Percentiles rank a stretch among this genome's conserved stretches.
Evolutionary conservation across 2,888 invertebrate species (phyloP).

Genomic region (Philhelius pedissequus): DNA sequence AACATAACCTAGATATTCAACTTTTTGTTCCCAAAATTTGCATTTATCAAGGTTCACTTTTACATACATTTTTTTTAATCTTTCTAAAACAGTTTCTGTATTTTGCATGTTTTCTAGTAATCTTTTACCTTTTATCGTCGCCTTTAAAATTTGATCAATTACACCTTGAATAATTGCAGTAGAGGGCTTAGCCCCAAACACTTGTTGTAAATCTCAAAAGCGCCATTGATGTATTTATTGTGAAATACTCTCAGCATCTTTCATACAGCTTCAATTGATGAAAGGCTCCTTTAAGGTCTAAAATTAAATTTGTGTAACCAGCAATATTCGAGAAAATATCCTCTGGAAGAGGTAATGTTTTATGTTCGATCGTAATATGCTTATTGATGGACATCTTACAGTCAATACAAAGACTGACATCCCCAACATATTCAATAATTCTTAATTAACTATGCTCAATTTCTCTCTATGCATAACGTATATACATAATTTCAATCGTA

Average conservation of each 20-base stretch:
- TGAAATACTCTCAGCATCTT: neutral
- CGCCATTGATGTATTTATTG: neutral
- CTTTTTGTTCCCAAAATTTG: too few species aligned
- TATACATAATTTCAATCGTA: too few species aligned
- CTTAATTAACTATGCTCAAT: too few species aligned
- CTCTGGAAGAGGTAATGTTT: slow-evolving; percentile 10
- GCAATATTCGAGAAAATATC: neutral
- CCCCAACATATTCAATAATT: too few species aligned
- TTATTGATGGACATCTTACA: slow-evolving; percentile 22
- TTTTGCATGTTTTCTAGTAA: neutral
- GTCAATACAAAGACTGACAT: slow-evolving; percentile 8
- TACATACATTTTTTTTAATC: neutral
- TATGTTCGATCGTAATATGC: slow-evolving; percentile 10
- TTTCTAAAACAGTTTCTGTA: slow-evolving; percentile 5
- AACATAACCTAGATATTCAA: slow-evolving; percentile 9
- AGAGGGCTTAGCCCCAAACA: neutral
- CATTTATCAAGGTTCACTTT: slow-evolving; percentile 8
- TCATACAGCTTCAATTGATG: neutral
- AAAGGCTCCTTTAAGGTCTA: neutral
- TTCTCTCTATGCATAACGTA: too few species aligned
- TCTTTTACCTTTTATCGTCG: neutral
- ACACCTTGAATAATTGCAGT: neutral
- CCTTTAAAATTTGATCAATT: neutral
- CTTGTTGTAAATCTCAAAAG: neutral
- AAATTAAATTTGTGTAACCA: neutral